phyloP scores from a whole-genome alignment of 2,113 vertebrate species.

The Pelobates fuscus region DNA sequence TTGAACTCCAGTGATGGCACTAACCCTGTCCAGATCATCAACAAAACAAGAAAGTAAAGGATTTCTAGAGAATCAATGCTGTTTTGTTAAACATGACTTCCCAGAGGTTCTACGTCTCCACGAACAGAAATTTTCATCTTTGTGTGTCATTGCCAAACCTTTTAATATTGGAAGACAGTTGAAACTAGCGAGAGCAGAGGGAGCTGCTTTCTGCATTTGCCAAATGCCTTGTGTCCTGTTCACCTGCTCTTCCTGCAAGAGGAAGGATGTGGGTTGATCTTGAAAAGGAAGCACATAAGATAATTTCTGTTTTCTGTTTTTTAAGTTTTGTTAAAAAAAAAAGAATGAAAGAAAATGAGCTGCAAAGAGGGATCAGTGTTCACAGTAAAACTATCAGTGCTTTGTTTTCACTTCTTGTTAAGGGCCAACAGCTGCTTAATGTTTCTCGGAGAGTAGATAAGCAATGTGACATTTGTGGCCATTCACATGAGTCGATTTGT shows the following conservation, averaged over 20 bases:
- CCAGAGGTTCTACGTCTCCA: neutral
- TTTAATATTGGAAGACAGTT: neutral
- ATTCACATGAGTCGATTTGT: constrained; percentile 55
- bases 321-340: constrained; percentile 54
- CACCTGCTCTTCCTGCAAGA: constrained; percentile 70
- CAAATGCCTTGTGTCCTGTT: constrained; percentile 62
- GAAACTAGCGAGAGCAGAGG: constrained; percentile 17
- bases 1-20: no score
- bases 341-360: constrained; percentile 50
- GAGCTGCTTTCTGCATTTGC: constrained; percentile 54
- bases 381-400: constrained; percentile 53
- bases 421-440: constrained; percentile 59
- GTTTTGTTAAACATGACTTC: neutral
- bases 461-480: constrained; percentile 57
- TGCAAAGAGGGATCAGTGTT: constrained; percentile 57
- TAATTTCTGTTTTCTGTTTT: constrained; percentile 59
- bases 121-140: constrained; percentile 1
- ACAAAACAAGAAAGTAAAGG: no score
- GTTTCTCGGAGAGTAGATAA: constrained; percentile 56
- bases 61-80: neutral
- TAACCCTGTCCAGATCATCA: no score
- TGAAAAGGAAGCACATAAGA: constrained; percentile 62
- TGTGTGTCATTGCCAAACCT: constrained; percentile 2
- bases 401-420: constrained; percentile 50
- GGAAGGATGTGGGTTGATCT: constrained; percentile 68